These are phyloP conservation scores for Saguinus oedipus DNA, from an alignment of 2,797 vertebrate species.

Conservation along the genomic window DNA sequence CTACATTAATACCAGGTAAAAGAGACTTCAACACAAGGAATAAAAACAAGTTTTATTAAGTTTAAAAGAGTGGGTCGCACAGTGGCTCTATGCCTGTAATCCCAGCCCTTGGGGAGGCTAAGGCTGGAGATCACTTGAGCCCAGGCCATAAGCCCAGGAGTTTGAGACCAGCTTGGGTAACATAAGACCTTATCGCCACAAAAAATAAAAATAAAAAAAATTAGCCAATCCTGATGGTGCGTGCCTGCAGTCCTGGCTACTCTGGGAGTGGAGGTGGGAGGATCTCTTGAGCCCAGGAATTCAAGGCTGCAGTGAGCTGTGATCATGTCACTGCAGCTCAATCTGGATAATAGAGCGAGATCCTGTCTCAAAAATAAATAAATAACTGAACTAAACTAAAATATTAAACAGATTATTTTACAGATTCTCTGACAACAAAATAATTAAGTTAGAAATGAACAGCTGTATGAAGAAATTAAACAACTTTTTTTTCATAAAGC, in stretches of 20 bases:
- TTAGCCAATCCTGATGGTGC: background rate
- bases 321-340: too few species aligned
- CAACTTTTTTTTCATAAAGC: background rate
- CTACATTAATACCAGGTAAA: background rate
- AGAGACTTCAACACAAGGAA: background rate
- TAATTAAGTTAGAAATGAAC: background rate
- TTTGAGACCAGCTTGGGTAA: background rate
- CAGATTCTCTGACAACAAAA: background rate
- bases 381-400: background rate
- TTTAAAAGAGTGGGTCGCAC: background rate
- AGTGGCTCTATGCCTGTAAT: background rate
- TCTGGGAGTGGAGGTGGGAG: background rate
- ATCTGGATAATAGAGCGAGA: background rate
- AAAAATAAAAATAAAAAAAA: background rate
- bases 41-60: background rate
- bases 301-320: background rate
- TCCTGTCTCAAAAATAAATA: background rate
- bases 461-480: background rate
- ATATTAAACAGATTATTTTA: background rate
- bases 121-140: background rate
- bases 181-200: background rate
- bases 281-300: background rate
- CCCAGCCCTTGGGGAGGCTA: background rate
- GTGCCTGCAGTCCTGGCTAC: background rate
- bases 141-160: background rate